Conservation (phyloP, 2,888 invertebrate genomes). For the Gastrophysa polygoni region DNA sequence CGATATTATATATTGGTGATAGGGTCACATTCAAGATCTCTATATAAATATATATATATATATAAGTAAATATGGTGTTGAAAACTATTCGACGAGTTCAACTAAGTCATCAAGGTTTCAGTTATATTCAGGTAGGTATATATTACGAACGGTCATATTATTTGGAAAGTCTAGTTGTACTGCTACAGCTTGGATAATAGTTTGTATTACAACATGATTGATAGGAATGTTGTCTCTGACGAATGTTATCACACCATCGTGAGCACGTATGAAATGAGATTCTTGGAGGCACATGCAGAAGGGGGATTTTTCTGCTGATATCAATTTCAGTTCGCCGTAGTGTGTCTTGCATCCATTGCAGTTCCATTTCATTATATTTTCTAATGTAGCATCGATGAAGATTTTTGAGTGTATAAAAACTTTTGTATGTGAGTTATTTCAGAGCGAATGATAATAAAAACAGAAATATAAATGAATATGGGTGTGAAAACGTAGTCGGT, state of each 20-base stretch:
- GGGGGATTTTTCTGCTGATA: not conserved
- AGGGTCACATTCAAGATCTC: too few species aligned
- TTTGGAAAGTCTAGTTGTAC: not conserved
- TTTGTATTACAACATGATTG: not conserved
- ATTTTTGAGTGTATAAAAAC: not conserved
- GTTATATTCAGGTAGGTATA: not conserved
- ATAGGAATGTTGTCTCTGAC: not conserved
- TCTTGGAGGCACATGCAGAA: not conserved
- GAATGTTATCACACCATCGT: not conserved
- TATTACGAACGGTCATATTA: not conserved
- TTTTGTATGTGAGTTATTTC: too few species aligned
- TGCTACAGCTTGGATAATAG: not conserved
- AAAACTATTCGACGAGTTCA: not conserved
- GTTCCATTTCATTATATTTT: not conserved
- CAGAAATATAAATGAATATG: too few species aligned
- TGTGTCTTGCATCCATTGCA: too few species aligned
- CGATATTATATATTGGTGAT: too few species aligned
- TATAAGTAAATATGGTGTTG: not conserved
- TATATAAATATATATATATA: not conserved
- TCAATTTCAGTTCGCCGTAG: not conserved
- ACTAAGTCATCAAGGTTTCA: not conserved
- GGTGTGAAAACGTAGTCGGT: too few species aligned
- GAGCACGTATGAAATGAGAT: not conserved
- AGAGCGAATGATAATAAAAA: too few species aligned
- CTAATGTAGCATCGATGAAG: not conserved